Evolutionary conservation across 2,888 invertebrate species (phyloP), one percentile per base, ranked within the genome.

Genomic region (Danaus chrysippus): DNA sequence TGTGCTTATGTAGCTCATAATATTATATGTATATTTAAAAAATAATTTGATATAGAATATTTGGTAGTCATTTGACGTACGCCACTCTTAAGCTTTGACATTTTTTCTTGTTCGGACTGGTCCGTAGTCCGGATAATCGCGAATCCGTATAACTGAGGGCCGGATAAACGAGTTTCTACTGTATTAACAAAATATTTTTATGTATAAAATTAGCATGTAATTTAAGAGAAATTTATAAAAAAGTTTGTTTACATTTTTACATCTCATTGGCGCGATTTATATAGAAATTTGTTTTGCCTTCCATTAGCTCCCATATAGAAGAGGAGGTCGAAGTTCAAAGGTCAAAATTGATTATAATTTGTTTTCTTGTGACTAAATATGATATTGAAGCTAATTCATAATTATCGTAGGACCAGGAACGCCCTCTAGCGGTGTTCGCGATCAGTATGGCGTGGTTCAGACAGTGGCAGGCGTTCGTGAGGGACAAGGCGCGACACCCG

Each of bases 391-490:
- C 49, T 17, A 17, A 49, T 17, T 17, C 10, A 17, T 10, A 2
- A 10, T 49, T 17, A 9, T 10, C 9, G 66, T 79, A 92, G 88
- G 89, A 92, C 63, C 92, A 92, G 65, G 93, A 94, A 59, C 92
- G 93, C 57, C 93, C 93, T 0, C 91, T 92, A 52, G 93, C 94
- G 0, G 93, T 96, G 58, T 96, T 94, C 86, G 96, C 95, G 10
- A 93, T 97, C 70, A 95, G 96, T 68, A 96, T 96, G 95, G 93
- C 93, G 64, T 97, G 97, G 97, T 94, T 97, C 81, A 93, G 96
- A 1, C 95, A 95, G 75, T 98, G 98, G 98, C 97, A 98, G 83
- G 94, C 94, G 62, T 98, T 98, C 86, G 96, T 97, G 0, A 92
- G 95, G 42, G 95, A 94, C 70, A 93, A 94, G 73, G 94, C 93